Evolutionary conservation across 2,797 vertebrate species (phyloP), one percentile per base, ranked within the genome.

Genomic region (Astyanax mexicanus): DNA sequence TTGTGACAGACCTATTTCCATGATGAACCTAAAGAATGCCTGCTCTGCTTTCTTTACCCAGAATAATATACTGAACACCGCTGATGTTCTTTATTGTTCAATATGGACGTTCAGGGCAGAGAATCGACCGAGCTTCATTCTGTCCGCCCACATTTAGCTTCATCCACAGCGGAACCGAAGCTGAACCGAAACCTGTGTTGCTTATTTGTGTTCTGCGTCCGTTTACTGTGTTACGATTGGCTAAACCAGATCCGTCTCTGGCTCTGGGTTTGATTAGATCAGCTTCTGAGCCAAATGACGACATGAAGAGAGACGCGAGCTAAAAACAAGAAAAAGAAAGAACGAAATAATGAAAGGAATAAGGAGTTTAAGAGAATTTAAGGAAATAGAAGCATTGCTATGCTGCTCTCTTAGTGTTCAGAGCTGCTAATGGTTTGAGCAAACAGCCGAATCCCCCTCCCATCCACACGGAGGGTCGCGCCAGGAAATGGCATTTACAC

Each of bases 221-320:
- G 44, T 47, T 51, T 72, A 44, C 23, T 38, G 11, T 40, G 52
- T 70, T 57, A 55, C 65, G 70, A 72, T 62, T 58, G 70, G 29
- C 67, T 71, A 72, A 80, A 55, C 66, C 66, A 55, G 37, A 74
- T 67, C 57, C 13, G 11, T n/a, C 67, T 75, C 67, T 75, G 76
- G 62, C 61, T 75, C 72, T 54, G 75, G 55, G 69, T 75, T 42
- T 72, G 78, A 82, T 84, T 72, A 73, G 49, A 77, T 80, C 66
- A 69, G 69, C 73, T 29, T 9, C 54, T 67, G 51, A 67, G 35
- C 29, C n/a, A n/a, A n/a, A 32, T 5, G 29, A 5, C 29, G 29
- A 32, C 29, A 32, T 29, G 29, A 32, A 32, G 32, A 5, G 29
- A 32, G 32, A 29, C 61, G 32, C 8, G 10, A 21, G 57, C 42